Conservation (phyloP, 2,888 invertebrate species). For the Tinea semifulvella region DNA sequence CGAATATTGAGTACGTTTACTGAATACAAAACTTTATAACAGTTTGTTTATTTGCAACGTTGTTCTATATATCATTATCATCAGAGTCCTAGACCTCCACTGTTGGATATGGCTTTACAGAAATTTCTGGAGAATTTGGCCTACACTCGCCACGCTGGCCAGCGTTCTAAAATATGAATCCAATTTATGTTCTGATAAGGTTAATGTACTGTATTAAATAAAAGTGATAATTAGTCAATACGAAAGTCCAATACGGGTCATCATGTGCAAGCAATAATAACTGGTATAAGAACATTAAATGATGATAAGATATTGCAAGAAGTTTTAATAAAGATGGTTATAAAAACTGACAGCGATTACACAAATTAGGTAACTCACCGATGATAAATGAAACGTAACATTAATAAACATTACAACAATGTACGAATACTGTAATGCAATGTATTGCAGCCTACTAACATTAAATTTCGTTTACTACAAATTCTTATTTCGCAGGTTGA, state of each 20-base stretch:
- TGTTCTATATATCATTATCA: no score
- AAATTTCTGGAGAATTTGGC: no score
- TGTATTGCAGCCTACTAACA: constrained; percentile 3
- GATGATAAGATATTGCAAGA: background rate
- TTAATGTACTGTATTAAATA: no score
- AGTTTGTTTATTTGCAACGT: background rate
- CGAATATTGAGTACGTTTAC: background rate
- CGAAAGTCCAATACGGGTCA: background rate
- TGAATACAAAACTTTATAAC: constrained; percentile 3
- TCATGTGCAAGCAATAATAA: background rate
- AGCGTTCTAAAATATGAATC: no score
- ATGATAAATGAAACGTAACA: constrained; percentile 5
- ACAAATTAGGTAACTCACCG: background rate
- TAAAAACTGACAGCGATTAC: constrained; percentile 5
- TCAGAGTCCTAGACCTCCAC: no score
- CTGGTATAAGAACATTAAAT: constrained; percentile 5
- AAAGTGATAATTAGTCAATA: background rate
- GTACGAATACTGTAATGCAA: background rate
- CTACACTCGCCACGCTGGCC: no score
- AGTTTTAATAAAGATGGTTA: background rate
- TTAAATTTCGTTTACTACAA: constrained; percentile 7
- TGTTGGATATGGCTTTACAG: no score
- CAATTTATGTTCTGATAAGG: no score
- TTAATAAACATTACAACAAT: background rate
- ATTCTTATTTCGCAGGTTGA: constrained; percentile 5